Evolutionary conservation across 2,888 invertebrate species (phyloP).

Genomic region (Adelphocoris suturalis): DNA sequence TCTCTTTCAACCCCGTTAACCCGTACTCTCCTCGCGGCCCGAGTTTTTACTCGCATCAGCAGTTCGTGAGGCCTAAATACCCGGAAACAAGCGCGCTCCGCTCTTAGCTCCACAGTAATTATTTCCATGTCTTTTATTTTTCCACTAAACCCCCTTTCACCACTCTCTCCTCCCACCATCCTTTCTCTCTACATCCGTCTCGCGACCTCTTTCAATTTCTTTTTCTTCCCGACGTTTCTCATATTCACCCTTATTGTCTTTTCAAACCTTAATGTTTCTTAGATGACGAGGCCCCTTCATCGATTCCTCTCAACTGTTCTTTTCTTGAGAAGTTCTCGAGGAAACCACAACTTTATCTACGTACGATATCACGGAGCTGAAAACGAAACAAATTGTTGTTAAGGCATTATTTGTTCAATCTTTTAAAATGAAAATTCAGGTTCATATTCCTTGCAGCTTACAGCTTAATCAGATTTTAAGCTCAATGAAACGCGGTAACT

Average conservation of each 20-base stretch:
- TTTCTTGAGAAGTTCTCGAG: not conserved
- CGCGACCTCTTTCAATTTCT: not conserved
- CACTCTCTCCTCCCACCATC: not conserved
- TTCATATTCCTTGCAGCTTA: too few relatives aligned
- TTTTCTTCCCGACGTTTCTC: not conserved
- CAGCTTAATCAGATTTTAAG: too few relatives aligned
- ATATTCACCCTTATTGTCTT: constrained; percentile 52
- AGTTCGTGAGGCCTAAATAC: constrained; percentile 43
- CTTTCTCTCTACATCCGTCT: not conserved
- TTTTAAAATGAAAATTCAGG: too few relatives aligned
- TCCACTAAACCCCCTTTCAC: not conserved
- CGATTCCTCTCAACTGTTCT: not conserved
- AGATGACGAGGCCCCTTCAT: not conserved
- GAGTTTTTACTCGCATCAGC: constrained; percentile 45
- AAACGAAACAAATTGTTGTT: too few relatives aligned
- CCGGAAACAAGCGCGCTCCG: constrained; percentile 37
- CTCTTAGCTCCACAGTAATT: constrained; percentile 35
- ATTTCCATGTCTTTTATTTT: constrained; percentile 50
- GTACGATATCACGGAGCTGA: not conserved
- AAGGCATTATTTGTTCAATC: too few relatives aligned
- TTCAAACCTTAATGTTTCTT: constrained; percentile 43
- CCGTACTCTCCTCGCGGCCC: not conserved
- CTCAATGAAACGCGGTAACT: too few relatives aligned
- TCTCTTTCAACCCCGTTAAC: not conserved
- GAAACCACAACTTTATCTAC: constrained; percentile 22